Evolutionary conservation across 2,113 vertebrate genomes (phyloP).

Genomic region (Aythya baeri): DNA sequence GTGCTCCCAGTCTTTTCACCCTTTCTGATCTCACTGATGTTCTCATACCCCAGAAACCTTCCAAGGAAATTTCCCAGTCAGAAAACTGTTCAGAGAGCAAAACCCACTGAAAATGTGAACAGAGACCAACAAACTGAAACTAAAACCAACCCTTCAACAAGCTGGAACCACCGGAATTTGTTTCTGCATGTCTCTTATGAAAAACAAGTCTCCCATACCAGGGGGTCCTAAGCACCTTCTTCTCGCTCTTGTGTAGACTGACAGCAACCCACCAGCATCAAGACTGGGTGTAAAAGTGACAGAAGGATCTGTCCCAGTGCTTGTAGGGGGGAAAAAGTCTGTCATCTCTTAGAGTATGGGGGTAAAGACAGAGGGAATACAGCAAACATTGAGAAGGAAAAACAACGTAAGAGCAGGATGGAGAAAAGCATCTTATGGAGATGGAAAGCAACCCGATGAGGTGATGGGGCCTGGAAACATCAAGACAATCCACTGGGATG

Average conservation of each 20-base stretch:
- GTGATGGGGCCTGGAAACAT: background rate
- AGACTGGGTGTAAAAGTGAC: background rate
- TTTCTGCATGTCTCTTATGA: background rate
- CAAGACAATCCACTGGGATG: rapidly evolving
- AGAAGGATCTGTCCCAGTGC: background rate
- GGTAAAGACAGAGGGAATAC: background rate
- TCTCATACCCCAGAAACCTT: background rate
- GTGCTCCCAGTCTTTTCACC: background rate
- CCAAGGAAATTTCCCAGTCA: background rate
- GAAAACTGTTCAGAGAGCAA: background rate
- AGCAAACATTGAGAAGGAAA: background rate
- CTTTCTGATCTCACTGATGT: background rate
- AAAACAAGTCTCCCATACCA: background rate
- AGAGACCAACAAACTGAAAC: background rate
- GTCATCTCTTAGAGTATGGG: background rate
- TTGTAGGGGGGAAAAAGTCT: background rate
- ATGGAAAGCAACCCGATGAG: rapidly evolving
- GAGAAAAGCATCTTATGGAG: background rate
- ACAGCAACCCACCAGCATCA: background rate
- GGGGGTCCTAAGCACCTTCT: background rate
- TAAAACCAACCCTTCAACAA: background rate
- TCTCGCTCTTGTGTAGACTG: background rate
- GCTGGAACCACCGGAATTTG: background rate
- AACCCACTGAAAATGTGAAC: background rate
- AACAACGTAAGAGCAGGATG: rapidly evolving